Evolutionary conservation across 2,797 vertebrate genomes (phyloP).

Genomic region (Lutjanus argentimaculatus): DNA sequence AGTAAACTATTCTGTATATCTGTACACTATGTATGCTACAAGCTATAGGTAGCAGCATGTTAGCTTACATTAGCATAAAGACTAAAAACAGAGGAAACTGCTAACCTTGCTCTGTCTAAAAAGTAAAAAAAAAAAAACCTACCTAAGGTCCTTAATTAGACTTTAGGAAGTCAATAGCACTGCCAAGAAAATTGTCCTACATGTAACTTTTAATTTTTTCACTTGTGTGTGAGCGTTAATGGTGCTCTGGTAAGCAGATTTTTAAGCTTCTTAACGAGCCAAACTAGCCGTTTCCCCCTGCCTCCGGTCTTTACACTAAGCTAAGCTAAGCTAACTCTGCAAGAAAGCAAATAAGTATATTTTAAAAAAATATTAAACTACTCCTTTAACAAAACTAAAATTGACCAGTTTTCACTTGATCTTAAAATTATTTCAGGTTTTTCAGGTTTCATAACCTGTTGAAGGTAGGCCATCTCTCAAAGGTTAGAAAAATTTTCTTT

Average conservation of each 20-base stretch:
- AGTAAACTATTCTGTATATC: not conserved
- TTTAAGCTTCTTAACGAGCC: not conserved
- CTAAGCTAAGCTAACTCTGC: not conserved
- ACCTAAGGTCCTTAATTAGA: not conserved
- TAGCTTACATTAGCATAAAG: not conserved
- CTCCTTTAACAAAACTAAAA: not conserved
- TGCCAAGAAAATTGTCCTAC: not conserved
- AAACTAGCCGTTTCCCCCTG: not conserved
- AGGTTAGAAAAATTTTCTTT: not conserved
- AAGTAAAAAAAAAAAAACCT: no score
- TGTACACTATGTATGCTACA: not conserved
- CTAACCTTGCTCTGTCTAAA: no score
- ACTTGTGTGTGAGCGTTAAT: not conserved
- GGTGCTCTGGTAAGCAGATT: not conserved
- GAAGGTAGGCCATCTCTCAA: not conserved
- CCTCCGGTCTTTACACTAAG: not conserved
- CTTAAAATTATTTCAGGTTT: not conserved
- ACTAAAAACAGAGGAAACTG: not conserved
- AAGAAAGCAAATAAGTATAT: constrained; percentile 8
- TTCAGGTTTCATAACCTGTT: not conserved
- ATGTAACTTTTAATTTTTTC: not conserved
- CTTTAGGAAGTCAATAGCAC: not conserved
- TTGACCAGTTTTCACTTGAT: not conserved
- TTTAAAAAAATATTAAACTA: not conserved
- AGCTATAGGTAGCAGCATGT: not conserved